These are phyloP conservation scores for Planococcus citri DNA, from an alignment of 1,140 invertebrate species.

Conservation along the genomic window DNA sequence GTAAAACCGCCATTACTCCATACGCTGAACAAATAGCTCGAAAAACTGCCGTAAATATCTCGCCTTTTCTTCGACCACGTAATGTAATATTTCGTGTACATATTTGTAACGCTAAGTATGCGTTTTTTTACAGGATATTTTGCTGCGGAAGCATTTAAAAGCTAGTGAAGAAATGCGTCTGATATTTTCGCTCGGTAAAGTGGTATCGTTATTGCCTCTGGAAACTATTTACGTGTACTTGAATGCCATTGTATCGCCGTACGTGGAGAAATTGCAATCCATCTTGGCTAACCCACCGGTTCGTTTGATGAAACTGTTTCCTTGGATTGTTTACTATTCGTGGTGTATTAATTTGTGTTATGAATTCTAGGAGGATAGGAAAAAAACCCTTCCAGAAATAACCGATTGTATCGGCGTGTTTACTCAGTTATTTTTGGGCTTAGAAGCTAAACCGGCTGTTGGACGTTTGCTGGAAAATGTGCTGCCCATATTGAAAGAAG, in stretches of 20 bases:
- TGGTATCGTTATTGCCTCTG: slow-evolving; percentile 51
- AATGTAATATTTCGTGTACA: neutral
- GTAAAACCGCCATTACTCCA: slow-evolving; percentile 52
- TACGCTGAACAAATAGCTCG: slow-evolving; percentile 40
- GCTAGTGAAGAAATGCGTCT: slow-evolving; percentile 51
- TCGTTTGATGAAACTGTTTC: neutral
- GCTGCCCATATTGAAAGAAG: neutral
- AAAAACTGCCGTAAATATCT: neutral
- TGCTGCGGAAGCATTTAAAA: slow-evolving; percentile 42
- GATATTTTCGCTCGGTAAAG: slow-evolving; percentile 63
- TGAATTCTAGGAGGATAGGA: neutral
- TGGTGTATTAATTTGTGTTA: neutral
- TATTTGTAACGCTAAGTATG: neutral
- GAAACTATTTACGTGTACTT: slow-evolving; percentile 53
- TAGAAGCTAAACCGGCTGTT: neutral
- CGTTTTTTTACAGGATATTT: slow-evolving; percentile 34
- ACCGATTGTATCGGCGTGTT: neutral
- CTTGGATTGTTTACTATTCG: neutral
- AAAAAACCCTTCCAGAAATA: neutral
- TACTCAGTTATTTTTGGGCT: neutral
- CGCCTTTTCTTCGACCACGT: neutral
- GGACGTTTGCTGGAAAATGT: neutral
- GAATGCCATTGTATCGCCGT: slow-evolving; percentile 46
- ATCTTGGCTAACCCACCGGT: neutral
- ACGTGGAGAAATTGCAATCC: neutral